Evolutionary conservation across 2,797 vertebrate genomes (phyloP).

Genomic region (Muraenolepis orangiensis): DNA sequence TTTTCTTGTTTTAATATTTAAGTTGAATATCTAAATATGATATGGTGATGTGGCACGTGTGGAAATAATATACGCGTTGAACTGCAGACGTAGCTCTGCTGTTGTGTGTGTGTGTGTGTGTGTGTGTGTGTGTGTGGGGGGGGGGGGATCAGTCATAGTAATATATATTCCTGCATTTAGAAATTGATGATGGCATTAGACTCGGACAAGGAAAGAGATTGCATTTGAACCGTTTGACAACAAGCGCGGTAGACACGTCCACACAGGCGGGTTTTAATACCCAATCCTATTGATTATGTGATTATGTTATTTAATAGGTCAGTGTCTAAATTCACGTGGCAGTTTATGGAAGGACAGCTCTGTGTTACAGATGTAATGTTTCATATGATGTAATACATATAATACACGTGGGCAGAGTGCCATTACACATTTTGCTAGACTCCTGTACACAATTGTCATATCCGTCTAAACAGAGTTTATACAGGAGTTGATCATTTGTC

Average conservation of each 20-base stretch:
- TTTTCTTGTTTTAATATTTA: neutral
- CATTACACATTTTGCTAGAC: conserved; percentile 6
- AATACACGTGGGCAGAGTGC: conserved; percentile 6
- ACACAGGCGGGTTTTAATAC: neutral
- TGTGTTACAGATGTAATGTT: conserved; percentile 28
- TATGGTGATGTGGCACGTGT: conserved; percentile 24
- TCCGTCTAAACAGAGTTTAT: no score
- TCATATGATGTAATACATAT: conserved; percentile 34
- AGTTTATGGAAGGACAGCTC: neutral
- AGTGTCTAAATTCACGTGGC: no score
- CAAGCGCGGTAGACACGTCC: neutral
- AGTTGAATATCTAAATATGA: accelerated
- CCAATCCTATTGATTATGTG: neutral
- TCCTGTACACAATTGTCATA: no score
- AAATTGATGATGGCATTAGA: no score
- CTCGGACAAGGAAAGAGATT: no score
- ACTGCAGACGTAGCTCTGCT: neutral
- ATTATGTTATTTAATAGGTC: neutral
- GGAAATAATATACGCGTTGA: conserved; percentile 9
- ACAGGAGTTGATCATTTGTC: no score
- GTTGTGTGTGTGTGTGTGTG: neutral
- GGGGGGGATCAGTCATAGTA: no score
- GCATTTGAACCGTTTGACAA: neutral
- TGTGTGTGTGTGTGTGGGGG: no score
- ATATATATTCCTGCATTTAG: no score